Percentiles rank a stretch among this genome's conserved stretches.
Conservation (phyloP, 1,140 invertebrate species). For the Drosophila watanabei region DNA sequence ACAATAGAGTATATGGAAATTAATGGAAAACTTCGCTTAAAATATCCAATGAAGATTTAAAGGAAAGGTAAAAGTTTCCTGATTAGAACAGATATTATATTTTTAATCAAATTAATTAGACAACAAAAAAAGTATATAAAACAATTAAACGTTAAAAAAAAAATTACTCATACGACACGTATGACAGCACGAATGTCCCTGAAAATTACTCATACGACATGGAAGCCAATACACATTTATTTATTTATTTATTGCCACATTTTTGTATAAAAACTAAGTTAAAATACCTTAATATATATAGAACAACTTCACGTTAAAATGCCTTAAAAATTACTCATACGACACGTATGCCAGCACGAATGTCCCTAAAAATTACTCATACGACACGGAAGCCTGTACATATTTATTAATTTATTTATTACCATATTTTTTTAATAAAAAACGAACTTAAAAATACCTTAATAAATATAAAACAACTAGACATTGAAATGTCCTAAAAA, state of each 20-base stretch:
- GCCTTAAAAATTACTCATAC: neutral
- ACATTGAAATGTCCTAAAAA: too few relatives aligned
- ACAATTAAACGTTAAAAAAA: neutral
- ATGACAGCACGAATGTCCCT: too few relatives aligned
- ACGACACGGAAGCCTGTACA: neutral
- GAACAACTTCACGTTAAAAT: neutral
- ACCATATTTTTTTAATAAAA: too few relatives aligned
- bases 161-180: neutral
- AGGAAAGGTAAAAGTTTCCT: neutral
- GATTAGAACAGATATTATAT: neutral
- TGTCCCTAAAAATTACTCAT: neutral
- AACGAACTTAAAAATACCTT: too few relatives aligned
- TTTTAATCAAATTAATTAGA: neutral
- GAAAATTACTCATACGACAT: neutral
- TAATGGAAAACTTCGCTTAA: neutral
- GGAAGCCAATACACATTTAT: too few relatives aligned
- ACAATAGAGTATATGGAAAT: neutral
- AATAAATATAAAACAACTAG: too few relatives aligned
- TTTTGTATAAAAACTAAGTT: too few relatives aligned
- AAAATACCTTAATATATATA: too few relatives aligned
- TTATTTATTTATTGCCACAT: too few relatives aligned
- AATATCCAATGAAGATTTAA: neutral
- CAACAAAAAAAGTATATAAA: neutral
- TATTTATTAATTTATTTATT: too few relatives aligned
- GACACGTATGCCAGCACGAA: neutral